Evolutionary conservation across 2,113 vertebrate genomes (phyloP), one percentile per base, ranked within the genome.

Genomic region (Brevimyrus niger): DNA sequence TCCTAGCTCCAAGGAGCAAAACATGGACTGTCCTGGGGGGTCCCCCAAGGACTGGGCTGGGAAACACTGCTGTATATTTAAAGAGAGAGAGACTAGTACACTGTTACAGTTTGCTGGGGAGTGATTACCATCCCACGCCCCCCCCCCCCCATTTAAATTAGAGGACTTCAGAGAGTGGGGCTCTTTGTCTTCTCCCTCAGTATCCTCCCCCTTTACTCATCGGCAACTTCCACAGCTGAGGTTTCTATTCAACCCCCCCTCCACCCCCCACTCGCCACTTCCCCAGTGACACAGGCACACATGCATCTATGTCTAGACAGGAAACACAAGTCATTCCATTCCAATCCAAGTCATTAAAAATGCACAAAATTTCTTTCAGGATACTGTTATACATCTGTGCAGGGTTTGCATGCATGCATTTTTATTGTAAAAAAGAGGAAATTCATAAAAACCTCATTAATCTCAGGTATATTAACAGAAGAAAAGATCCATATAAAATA

Each of bases 251-350:
- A 23, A 15, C 19, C 44, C 65, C 3, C 31, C 51, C 51, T 17
- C 50, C 13, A 1, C 15, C 1, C 53, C 53, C 5, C 53, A 23
- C 55, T 44, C 65, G 23, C 83, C 89, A 50, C 21, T 51, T 53
- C 48, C 48, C 85, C 48, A 86, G 47, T 51, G 85, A 90, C 47
- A 88, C 55, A 84, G 15, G 90, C 83, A 44, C 82, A 89, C 89
- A 89, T 23, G 89, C 6, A 31, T 35, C 88, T 35, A 85, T 23
- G 91, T 92, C 91, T 91, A 93, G 90, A 93, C 91, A 93, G 91
- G 89, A 92, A 92, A 90, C 69, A 51, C 42, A 89, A 87, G 80
- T 90, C 82, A 91, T 86, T 83, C 88, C 19, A 6, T 76, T 76
- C 69, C 35, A 76, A 76, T 76, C 69, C 15, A 76, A 38, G 27